These are phyloP conservation scores for Gymnoscopelus braueri DNA, from an alignment of 2,797 vertebrate genomes.

Conservation along the genomic window DNA sequence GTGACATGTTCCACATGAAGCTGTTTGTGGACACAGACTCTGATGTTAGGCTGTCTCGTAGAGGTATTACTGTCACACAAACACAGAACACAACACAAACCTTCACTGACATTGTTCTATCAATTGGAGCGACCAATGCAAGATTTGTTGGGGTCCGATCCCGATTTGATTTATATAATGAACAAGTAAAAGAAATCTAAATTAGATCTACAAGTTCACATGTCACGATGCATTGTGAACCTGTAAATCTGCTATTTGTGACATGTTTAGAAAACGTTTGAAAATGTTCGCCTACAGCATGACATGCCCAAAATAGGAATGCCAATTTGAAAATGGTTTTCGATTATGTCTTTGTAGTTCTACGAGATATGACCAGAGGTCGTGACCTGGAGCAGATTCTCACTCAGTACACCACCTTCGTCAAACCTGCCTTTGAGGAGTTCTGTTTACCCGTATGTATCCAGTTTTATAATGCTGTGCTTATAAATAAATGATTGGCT, in stretches of 20 bases:
- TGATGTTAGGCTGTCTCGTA: constrained; percentile 91
- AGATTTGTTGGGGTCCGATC: too few relatives aligned
- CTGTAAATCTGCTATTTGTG: too few relatives aligned
- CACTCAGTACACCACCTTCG: constrained; percentile 95
- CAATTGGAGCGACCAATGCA: too few relatives aligned
- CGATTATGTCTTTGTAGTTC: constrained; percentile 77
- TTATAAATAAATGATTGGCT: neutral
- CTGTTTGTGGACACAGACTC: constrained; percentile 98
- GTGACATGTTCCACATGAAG: constrained; percentile 98
- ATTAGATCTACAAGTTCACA: too few relatives aligned
- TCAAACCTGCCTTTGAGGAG: constrained; percentile 97
- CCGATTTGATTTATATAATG: too few relatives aligned
- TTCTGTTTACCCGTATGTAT: constrained; percentile 94
- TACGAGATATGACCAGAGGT: constrained; percentile 93
- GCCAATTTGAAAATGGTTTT: too few relatives aligned
- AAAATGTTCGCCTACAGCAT: too few relatives aligned
- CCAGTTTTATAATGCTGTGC: neutral
- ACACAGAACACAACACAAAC: neutral
- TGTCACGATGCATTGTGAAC: too few relatives aligned
- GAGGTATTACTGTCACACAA: constrained; percentile 75
- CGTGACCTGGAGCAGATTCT: constrained; percentile 97
- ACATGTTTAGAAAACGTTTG: too few relatives aligned
- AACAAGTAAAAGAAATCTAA: too few relatives aligned
- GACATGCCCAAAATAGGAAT: too few relatives aligned
- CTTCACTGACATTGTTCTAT: neutral